These are phyloP conservation scores for Euzetes globulus DNA, from an alignment of 2,888 invertebrate genomes.

Conservation along the genomic window DNA sequence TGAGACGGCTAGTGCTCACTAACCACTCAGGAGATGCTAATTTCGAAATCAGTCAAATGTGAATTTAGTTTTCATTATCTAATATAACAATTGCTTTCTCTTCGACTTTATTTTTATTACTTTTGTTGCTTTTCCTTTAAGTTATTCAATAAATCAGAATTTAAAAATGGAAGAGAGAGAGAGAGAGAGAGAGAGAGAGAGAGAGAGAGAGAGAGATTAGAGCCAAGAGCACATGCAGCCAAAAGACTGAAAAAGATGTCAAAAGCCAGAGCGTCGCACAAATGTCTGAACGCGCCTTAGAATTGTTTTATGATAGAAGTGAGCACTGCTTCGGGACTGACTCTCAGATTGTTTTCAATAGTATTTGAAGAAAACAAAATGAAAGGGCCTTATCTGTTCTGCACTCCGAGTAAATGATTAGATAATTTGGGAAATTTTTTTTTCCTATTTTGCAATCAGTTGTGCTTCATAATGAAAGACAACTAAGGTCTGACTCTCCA, in stretches of 20 bases:
- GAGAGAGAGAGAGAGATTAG: conserved; percentile 11
- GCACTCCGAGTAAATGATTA: background rate
- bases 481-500: too few relatives aligned
- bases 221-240: background rate
- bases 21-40: conserved; percentile 10
- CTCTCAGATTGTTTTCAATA: background rate
- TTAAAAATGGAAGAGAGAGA: too few relatives aligned
- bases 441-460: too few relatives aligned
- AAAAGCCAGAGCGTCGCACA: background rate
- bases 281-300: conserved; percentile 17
- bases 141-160: too few relatives aligned
- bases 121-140: background rate
- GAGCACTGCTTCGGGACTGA: background rate
- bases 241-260: background rate
- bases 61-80: conserved; percentile 5
- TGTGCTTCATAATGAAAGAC: too few relatives aligned
- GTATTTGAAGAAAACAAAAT: background rate
- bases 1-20: background rate
- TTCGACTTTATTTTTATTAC: background rate
- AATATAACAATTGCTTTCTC: conserved; percentile 25
- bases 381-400: background rate
- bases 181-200: background rate
- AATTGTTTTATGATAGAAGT: conserved; percentile 18
- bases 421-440: too few relatives aligned
- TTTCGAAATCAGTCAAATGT: conserved; percentile 13